These are phyloP conservation scores for Drosophila helvetica DNA, from an alignment of 2,888 invertebrate genomes.

Conservation along the genomic window DNA sequence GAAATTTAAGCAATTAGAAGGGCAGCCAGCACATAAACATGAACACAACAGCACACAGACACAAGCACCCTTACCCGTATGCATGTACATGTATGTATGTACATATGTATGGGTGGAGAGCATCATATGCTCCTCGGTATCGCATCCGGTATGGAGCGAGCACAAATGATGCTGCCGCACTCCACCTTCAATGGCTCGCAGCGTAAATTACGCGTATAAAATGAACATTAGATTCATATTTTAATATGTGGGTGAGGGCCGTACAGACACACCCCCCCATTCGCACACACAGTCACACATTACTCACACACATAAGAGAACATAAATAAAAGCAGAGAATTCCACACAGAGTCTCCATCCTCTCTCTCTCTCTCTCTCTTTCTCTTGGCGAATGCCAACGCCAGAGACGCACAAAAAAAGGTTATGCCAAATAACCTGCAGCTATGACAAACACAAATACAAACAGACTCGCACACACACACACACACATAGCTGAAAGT, in stretches of 20 bases:
- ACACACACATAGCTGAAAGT: constrained; percentile 6
- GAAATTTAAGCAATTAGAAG: constrained; percentile 19
- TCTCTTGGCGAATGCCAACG: too few relatives aligned
- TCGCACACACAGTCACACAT: constrained; percentile 15
- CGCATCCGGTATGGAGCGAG: constrained; percentile 17
- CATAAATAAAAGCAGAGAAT: constrained; percentile 64
- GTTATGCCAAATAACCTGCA: constrained; percentile 75
- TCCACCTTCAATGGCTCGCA: constrained; percentile 46
- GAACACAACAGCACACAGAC: background rate
- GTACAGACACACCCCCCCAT: background rate
- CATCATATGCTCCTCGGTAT: constrained; percentile 9
- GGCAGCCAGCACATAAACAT: constrained; percentile 4
- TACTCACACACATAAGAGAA: constrained; percentile 15
- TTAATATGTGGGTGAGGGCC: constrained; percentile 52
- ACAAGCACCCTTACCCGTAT: background rate
- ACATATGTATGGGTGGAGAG: background rate
- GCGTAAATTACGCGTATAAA: constrained; percentile 79
- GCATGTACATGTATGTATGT: too few relatives aligned
- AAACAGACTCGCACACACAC: constrained; percentile 28
- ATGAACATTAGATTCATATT: constrained; percentile 80
- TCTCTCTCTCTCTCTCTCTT: constrained; percentile 13
- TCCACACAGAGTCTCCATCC: constrained; percentile 24
- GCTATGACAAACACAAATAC: constrained; percentile 68
- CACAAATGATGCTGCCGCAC: constrained; percentile 34
- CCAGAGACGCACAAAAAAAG: constrained; percentile 58